A percentile compares a stretch with the other conserved stretches of the same genome.
Evolutionary conservation across 2,888 invertebrate genomes (phyloP).

Genomic region (Rhagonycha fulva): DNA sequence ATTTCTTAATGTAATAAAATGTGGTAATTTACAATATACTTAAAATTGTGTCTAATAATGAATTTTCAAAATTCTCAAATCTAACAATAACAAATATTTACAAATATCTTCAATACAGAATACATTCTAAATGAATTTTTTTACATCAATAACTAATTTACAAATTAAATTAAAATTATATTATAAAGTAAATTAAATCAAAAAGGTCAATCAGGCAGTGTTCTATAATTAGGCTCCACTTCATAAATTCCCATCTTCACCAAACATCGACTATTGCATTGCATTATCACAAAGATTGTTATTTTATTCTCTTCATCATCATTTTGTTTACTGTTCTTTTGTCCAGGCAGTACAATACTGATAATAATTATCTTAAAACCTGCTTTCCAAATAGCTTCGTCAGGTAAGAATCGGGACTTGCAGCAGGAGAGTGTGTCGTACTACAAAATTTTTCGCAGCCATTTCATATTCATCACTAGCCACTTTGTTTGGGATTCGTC

Average conservation of each 20-base stretch:
- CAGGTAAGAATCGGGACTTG: background rate
- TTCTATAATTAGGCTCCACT: slow-evolving; percentile 13
- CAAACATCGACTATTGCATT: background rate
- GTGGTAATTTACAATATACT: slow-evolving; percentile 50
- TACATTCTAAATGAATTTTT: slow-evolving; percentile 42
- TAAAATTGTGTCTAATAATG: slow-evolving; percentile 41
- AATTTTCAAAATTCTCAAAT: slow-evolving; percentile 36
- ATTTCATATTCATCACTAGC: background rate
- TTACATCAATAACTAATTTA: slow-evolving; percentile 27
- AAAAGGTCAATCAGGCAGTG: slow-evolving; percentile 45
- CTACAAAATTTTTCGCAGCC: background rate
- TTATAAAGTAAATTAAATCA: slow-evolving; percentile 34
- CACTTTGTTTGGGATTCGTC: background rate
- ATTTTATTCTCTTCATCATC: background rate
- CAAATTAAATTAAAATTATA: slow-evolving; percentile 20
- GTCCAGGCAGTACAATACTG: too few species aligned
- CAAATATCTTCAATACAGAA: slow-evolving; percentile 45
- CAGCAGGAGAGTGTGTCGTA: background rate
- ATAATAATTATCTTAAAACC: background rate
- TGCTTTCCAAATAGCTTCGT: background rate
- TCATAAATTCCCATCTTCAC: background rate
- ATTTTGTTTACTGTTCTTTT: background rate
- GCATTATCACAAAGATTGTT: background rate
- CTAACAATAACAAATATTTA: slow-evolving; percentile 54
- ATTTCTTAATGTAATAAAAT: slow-evolving; percentile 50